Conservation (phyloP, 2,797 vertebrate species). For the Danio tinwini region DNA sequence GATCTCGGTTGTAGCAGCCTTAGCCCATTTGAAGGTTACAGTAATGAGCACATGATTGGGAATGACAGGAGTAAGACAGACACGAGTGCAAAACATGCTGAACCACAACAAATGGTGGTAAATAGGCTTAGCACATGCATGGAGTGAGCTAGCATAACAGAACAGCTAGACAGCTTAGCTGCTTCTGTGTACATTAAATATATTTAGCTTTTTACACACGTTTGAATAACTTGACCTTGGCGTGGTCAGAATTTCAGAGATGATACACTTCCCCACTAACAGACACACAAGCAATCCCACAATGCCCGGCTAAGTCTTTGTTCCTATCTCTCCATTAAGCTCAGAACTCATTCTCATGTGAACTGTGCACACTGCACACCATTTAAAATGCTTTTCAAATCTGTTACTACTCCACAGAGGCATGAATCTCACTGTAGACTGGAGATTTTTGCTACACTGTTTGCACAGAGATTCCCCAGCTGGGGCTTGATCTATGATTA, state of each 20-base stretch:
- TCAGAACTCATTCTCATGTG: constrained; percentile 1
- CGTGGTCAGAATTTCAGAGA: constrained; percentile 68
- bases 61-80: constrained; percentile 56
- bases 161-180: constrained; percentile 66
- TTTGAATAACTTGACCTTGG: constrained; percentile 71
- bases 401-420: constrained; percentile 10
- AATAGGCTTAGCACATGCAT: constrained; percentile 68
- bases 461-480: constrained; percentile 17
- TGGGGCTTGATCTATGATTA: constrained; percentile 32
- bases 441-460: background rate
- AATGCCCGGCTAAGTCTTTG: constrained; percentile 11
- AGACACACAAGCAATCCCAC: background rate
- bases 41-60: constrained; percentile 39
- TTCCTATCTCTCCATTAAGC: constrained; percentile 12
- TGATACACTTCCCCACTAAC: background rate
- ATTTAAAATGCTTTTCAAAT: constrained; percentile 37
- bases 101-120: constrained; percentile 63
- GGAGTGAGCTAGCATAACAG: constrained; percentile 59
- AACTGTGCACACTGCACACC: constrained; percentile 1
- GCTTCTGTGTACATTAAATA: constrained; percentile 67
- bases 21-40: constrained; percentile 39
- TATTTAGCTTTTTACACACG: constrained; percentile 64
- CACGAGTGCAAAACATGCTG: constrained; percentile 53
- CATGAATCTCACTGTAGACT: constrained; percentile 17
- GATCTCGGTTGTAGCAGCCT: constrained; percentile 35